These are phyloP conservation scores for Drosophila repleta DNA, from an alignment of 1,140 invertebrate genomes.

Conservation along the genomic window DNA sequence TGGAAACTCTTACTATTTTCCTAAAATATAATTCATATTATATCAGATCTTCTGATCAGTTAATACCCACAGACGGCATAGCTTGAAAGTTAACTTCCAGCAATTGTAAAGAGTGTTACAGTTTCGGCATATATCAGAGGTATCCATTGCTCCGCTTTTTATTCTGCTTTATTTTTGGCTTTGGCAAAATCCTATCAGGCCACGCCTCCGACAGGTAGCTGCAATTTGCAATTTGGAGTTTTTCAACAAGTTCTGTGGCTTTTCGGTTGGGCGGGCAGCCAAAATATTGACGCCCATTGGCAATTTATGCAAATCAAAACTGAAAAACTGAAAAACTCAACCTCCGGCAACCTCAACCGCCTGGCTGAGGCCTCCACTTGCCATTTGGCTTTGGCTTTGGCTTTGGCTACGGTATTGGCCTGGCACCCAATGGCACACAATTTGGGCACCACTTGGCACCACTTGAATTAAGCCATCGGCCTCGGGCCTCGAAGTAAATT, in stretches of 20 bases:
- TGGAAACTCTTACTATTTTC: no score
- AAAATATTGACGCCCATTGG: constrained; percentile 44
- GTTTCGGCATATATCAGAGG: no score
- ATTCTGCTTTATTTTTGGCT: constrained; percentile 1
- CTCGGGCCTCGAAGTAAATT: constrained; percentile 59
- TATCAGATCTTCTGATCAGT: no score
- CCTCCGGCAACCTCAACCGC: constrained; percentile 9
- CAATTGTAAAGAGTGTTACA: no score
- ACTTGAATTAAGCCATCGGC: constrained; percentile 58
- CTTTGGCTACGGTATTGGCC: background rate
- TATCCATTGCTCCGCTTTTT: no score
- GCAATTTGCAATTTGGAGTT: constrained; percentile 34
- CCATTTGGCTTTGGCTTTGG: constrained; percentile 1
- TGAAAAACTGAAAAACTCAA: constrained; percentile 10
- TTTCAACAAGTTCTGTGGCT: constrained; percentile 37
- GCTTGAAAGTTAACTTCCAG: no score
- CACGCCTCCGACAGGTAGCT: constrained; percentile 48
- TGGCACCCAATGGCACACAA: constrained; percentile 38
- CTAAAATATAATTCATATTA: no score
- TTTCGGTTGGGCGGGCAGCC: constrained; percentile 3
- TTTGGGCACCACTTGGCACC: constrained; percentile 37
- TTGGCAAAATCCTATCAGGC: constrained; percentile 29
- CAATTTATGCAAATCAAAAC: constrained; percentile 71
- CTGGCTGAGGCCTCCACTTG: constrained; percentile 1
- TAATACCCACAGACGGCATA: no score